Evolutionary conservation across 64 coral and sea anemone species (phyloP).

Genomic region (Cladopsammia gracilis): DNA sequence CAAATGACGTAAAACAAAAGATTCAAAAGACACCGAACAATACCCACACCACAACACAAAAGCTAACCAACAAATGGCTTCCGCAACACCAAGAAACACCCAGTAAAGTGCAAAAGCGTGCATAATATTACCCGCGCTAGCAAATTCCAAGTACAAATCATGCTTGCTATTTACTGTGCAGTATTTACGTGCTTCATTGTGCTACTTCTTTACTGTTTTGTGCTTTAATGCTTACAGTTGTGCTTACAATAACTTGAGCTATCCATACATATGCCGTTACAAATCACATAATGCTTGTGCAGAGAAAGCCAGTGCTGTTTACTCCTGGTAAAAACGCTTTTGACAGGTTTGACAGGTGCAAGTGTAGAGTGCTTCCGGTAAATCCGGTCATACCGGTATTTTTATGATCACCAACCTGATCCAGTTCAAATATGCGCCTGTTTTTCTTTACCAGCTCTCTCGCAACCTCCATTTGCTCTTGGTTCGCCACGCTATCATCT

Average conservation of each 20-base stretch:
- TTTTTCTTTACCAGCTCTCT: slow-evolving; percentile 74
- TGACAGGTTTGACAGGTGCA: background rate
- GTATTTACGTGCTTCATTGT: background rate
- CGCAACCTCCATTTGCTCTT: background rate
- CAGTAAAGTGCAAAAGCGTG: no score
- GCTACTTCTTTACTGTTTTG: background rate
- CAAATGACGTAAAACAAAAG: no score
- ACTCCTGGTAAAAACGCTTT: background rate
- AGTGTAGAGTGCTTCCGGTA: background rate
- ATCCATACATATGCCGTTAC: background rate
- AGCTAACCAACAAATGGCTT: no score
- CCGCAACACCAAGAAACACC: no score
- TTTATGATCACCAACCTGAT: slow-evolving; percentile 74
- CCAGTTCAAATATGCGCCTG: slow-evolving; percentile 73
- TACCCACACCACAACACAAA: no score
- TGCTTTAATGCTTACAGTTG: background rate
- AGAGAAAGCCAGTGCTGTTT: background rate
- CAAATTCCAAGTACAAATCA: no score
- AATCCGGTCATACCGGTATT: background rate
- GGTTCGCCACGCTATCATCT: background rate
- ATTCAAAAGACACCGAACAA: no score
- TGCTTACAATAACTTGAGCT: background rate
- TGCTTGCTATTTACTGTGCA: background rate
- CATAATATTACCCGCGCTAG: no score
- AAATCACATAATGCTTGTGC: background rate